phyloP scores from a whole-genome alignment of 2,797 vertebrate genomes.

The Lagocephalus sceleratus region DNA sequence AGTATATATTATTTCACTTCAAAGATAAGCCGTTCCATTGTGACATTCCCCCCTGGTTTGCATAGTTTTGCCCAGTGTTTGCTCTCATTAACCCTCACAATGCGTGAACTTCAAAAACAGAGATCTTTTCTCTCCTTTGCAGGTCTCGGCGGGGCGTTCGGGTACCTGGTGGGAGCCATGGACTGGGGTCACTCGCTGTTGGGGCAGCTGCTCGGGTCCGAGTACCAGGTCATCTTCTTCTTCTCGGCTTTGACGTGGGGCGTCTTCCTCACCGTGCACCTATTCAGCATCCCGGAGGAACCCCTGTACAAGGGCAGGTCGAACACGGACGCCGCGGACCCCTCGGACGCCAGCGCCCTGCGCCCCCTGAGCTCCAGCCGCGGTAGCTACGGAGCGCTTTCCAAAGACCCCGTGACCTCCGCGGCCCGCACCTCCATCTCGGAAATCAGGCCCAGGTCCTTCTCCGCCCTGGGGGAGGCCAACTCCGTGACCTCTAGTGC shows the following conservation, averaged over 20 bases:
- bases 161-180: slow-evolving; percentile 91
- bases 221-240: slow-evolving; percentile 96
- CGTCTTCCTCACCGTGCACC: slow-evolving; percentile 82
- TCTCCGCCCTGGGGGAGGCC: slow-evolving; percentile 68
- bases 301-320: slow-evolving; percentile 66
- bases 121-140: slow-evolving; percentile 18
- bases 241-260: slow-evolving; percentile 85
- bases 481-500: slow-evolving; percentile 71
- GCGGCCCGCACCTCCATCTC: slow-evolving; percentile 22
- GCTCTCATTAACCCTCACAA: too few relatives aligned
- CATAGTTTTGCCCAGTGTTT: too few relatives aligned
- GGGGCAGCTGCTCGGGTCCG: slow-evolving; percentile 82
- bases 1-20: too few relatives aligned
- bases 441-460: slow-evolving; percentile 64
- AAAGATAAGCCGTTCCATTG: too few relatives aligned
- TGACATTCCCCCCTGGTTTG: too few relatives aligned
- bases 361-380: slow-evolving; percentile 56
- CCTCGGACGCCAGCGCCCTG: slow-evolving; percentile 42
- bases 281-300: slow-evolving; percentile 90
- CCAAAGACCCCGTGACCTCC: slow-evolving; percentile 57
- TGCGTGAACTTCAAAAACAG: too few relatives aligned
- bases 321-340: slow-evolving; percentile 7
- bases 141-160: slow-evolving; percentile 93
- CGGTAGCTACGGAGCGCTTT: slow-evolving; percentile 75
- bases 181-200: slow-evolving; percentile 87